Conservation (phyloP, 2,888 invertebrate species). For the Patella pellucida region DNA sequence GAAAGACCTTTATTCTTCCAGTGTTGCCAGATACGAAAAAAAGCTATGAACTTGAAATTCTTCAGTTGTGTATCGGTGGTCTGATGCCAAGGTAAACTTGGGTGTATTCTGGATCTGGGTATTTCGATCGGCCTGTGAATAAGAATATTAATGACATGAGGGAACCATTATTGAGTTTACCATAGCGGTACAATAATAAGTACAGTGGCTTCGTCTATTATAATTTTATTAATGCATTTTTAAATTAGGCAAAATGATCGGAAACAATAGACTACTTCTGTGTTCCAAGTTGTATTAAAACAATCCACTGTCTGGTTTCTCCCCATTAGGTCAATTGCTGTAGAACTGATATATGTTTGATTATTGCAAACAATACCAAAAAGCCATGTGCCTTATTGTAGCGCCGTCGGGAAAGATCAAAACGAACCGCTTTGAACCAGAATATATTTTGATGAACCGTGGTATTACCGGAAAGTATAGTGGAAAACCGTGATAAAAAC, state of each 20-base stretch:
- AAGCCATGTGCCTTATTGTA: too few species aligned
- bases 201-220: slow-evolving; percentile 20
- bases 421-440: too few species aligned
- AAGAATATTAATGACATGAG: slow-evolving; percentile 20
- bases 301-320: too few species aligned
- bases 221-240: slow-evolving; percentile 32
- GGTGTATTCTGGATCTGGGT: slow-evolving; percentile 11
- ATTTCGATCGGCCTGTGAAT: slow-evolving; percentile 21
- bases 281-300: slow-evolving; percentile 30
- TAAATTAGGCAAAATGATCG: slow-evolving; percentile 37
- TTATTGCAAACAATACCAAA: too few species aligned
- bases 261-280: slow-evolving; percentile 25
- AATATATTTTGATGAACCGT: too few species aligned
- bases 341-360: too few species aligned
- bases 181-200: slow-evolving; percentile 33
- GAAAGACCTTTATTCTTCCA: slow-evolving; percentile 26
- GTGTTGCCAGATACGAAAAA: slow-evolving; percentile 30
- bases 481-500: too few species aligned
- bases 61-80: slow-evolving; percentile 11
- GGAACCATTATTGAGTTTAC: slow-evolving; percentile 38
- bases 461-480: too few species aligned
- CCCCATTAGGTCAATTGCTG: too few species aligned
- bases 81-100: slow-evolving; percentile 21
- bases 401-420: too few species aligned
- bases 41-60: slow-evolving; percentile 31